phyloP scores from a whole-genome alignment of 2,888 invertebrate species.

The Polymixis flavicincta region DNA sequence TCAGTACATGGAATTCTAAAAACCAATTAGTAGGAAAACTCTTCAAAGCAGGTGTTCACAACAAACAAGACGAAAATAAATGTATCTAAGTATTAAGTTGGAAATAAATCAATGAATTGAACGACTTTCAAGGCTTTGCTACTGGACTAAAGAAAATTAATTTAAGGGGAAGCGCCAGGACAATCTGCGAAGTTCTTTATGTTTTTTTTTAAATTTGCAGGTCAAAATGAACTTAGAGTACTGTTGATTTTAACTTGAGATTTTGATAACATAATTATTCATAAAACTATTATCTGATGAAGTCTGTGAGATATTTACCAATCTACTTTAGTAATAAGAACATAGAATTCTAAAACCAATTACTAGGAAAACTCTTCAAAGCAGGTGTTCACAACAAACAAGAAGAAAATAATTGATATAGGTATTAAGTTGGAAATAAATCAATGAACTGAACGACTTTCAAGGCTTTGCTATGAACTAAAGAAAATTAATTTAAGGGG shows the following conservation, averaged over 20 bases:
- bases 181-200: too few species aligned
- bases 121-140: background rate
- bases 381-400: background rate
- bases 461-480: background rate
- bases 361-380: background rate
- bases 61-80: background rate
- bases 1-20: background rate
- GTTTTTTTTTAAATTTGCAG: too few species aligned
- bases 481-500: background rate
- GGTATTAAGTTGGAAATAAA: background rate
- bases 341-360: background rate
- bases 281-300: conserved; percentile 7
- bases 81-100: background rate
- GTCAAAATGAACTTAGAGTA: too few species aligned
- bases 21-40: background rate
- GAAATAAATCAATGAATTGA: background rate
- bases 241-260: background rate
- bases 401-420: background rate
- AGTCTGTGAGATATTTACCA: background rate
- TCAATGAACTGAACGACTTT: background rate
- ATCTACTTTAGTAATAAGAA: background rate
- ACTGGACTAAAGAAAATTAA: background rate
- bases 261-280: conserved; percentile 6
- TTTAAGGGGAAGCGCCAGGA: too few species aligned
- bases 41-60: background rate